Conservation (phyloP, 2,797 vertebrate genomes). For the Octomys mimax region DNA sequence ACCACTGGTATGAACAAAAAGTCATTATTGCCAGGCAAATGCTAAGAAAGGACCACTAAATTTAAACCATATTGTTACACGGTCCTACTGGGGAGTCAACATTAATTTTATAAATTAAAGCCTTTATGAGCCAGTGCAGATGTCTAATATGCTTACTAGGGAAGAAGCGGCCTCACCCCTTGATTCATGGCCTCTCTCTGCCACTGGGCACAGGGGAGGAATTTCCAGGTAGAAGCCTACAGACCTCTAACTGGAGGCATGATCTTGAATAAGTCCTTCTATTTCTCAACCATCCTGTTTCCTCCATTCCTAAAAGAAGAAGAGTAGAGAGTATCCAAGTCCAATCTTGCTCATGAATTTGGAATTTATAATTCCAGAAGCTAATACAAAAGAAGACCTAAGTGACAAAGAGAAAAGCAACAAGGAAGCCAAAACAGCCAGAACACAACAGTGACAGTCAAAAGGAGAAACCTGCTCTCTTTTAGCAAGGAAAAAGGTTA, state of each 20-base stretch:
- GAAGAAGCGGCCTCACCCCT: background rate
- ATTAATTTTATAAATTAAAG: slow-evolving; percentile 46
- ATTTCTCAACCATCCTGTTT: background rate
- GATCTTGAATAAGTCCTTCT: background rate
- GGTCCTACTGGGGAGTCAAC: background rate
- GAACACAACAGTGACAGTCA: background rate
- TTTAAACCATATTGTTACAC: background rate
- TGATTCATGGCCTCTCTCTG: background rate
- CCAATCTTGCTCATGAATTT: background rate
- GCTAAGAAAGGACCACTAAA: background rate
- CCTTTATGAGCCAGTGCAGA: background rate
- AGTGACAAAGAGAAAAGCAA: slow-evolving; percentile 41
- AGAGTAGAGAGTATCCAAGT: background rate
- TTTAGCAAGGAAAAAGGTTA: background rate
- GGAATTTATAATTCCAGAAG: background rate
- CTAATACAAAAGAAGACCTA: background rate
- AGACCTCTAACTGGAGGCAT: background rate
- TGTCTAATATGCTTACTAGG: background rate
- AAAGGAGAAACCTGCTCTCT: background rate
- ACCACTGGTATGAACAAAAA: background rate
- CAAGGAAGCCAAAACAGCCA: background rate
- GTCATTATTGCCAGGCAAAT: background rate
- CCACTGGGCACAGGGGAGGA: background rate
- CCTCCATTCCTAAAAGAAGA: background rate
- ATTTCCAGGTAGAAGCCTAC: background rate